Conservation (phyloP, 2,888 invertebrate species). For the Andrena hattorfiana region DNA sequence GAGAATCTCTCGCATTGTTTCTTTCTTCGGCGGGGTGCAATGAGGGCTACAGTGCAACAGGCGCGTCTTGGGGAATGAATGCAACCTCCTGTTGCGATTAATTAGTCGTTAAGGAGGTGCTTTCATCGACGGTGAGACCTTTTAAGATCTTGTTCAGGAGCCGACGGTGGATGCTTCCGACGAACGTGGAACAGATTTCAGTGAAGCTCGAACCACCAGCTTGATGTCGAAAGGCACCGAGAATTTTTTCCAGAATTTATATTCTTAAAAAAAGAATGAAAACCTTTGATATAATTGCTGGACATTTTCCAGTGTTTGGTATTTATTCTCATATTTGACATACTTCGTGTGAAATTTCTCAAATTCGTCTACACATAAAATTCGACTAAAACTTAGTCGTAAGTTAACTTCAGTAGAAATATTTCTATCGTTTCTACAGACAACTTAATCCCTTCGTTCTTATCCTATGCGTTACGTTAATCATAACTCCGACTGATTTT, state of each 20-base stretch:
- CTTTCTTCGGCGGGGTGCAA: not conserved
- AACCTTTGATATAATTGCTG: too few relatives aligned
- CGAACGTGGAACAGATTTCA: conserved; percentile 41
- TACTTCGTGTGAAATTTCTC: too few relatives aligned
- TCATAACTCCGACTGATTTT: too few relatives aligned
- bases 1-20: not conserved
- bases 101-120: conserved; percentile 67
- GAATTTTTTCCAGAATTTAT: not conserved
- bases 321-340: too few relatives aligned
- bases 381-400: too few relatives aligned
- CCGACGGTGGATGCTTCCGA: conserved; percentile 65
- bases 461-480: too few relatives aligned
- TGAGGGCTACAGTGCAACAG: conserved; percentile 46
- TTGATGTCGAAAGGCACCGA: not conserved
- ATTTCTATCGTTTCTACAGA: too few relatives aligned
- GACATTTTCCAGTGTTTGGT: too few relatives aligned
- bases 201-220: not conserved
- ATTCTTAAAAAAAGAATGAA: not conserved
- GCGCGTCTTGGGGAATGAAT: conserved; percentile 54
- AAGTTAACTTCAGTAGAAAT: too few relatives aligned
- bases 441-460: too few relatives aligned
- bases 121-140: conserved; percentile 55
- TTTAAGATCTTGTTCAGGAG: conserved; percentile 63
- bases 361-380: too few relatives aligned
- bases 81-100: conserved; percentile 56